Evolutionary conservation across 1,140 invertebrate species (phyloP).

Genomic region (Anagrus nilaparvatae): DNA sequence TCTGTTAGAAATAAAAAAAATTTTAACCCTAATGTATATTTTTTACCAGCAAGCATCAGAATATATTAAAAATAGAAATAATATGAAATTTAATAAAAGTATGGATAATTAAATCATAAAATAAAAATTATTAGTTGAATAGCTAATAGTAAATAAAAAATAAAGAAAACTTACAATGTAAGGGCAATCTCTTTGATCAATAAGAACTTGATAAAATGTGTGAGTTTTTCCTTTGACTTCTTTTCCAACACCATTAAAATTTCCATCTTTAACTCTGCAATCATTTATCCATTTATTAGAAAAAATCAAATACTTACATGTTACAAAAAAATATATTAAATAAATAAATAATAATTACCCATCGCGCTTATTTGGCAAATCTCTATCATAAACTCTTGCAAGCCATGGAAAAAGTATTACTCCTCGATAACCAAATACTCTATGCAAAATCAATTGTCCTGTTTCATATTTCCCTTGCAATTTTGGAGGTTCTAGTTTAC

Average conservation of each 20-base stretch:
- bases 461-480: constrained; percentile 85
- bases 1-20: constrained; percentile 43
- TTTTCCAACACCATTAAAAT: constrained; percentile 55
- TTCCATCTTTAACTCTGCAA: constrained; percentile 32
- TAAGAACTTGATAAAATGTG: constrained; percentile 94
- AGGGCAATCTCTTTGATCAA: constrained; percentile 91
- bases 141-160: constrained; percentile 4
- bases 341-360: constrained; percentile 22
- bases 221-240: constrained; percentile 85
- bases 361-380: constrained; percentile 52
- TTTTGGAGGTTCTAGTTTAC: constrained; percentile 71
- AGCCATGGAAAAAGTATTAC: constrained; percentile 93
- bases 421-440: constrained; percentile 91
- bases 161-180: constrained; percentile 68
- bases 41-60: constrained; percentile 1
- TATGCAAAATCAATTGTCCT: constrained; percentile 89
- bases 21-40: constrained; percentile 6
- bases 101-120: neutral
- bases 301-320: neutral
- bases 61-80: too few species aligned
- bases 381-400: constrained; percentile 87
- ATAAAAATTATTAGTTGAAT: neutral
- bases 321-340: neutral
- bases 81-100: constrained; percentile 1
- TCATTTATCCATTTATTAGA: too few species aligned